Evolutionary conservation across 1,140 invertebrate species (phyloP).

Genomic region (Leucophenga varia): DNA sequence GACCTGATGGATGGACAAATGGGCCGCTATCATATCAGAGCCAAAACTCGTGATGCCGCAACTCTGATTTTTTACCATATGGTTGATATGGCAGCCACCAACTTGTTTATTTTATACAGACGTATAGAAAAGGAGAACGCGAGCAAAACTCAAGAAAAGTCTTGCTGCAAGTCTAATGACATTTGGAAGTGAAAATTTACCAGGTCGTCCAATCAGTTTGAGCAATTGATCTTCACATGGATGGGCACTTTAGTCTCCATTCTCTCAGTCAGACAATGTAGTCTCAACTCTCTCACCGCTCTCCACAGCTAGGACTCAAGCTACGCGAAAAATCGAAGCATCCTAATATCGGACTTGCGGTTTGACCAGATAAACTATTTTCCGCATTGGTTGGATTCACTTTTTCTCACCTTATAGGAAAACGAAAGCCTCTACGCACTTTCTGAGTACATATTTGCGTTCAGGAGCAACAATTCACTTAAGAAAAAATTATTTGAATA

Average conservation of each 20-base stretch:
- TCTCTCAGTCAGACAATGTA: too few species aligned
- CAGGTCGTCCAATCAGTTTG: not conserved
- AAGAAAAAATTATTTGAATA: too few species aligned
- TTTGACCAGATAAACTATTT: not conserved
- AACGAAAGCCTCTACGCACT: too few species aligned
- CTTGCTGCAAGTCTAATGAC: too few species aligned
- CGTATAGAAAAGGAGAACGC: not conserved
- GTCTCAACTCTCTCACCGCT: too few species aligned
- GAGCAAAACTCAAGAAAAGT: too few species aligned
- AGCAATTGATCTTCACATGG: not conserved
- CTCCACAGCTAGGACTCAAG: too few species aligned
- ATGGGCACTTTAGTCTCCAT: too few species aligned
- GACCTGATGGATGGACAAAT: conserved; percentile 55
- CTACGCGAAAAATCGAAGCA: not conserved
- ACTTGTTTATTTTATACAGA: conserved; percentile 6
- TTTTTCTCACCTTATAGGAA: too few species aligned
- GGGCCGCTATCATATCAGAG: conserved; percentile 50
- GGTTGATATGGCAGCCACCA: conserved; percentile 40
- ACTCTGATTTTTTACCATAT: conserved; percentile 56
- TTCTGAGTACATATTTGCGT: too few species aligned
- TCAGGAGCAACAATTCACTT: too few species aligned
- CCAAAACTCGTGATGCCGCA: conserved; percentile 56
- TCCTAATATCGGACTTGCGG: not conserved
- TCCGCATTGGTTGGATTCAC: not conserved
- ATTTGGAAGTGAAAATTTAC: too few species aligned